These are phyloP conservation scores for Pipistrellus pipistrellus DNA, from an alignment of 2,797 vertebrate species.

Conservation along the genomic window DNA sequence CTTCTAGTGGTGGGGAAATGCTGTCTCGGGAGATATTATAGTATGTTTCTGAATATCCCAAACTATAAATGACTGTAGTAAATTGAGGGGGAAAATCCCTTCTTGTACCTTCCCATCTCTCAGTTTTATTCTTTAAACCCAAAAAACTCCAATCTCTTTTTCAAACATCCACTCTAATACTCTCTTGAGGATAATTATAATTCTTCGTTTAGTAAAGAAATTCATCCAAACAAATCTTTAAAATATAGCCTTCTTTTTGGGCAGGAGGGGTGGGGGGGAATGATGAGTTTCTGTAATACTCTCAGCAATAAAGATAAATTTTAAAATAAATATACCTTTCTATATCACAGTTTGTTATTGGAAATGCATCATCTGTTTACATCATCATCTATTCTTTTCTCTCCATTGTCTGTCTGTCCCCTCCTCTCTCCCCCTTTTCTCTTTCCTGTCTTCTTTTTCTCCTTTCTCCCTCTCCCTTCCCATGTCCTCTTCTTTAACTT, in stretches of 20 bases:
- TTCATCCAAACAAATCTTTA: constrained; percentile 8
- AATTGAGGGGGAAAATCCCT: not conserved
- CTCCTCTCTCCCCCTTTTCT: not conserved
- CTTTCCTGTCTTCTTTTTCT: too few species aligned
- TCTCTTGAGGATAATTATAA: constrained; percentile 20
- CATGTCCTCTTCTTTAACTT: not conserved
- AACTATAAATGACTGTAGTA: not conserved
- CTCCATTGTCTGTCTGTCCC: too few species aligned
- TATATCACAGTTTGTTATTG: not conserved
- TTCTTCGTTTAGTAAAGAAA: constrained; percentile 29
- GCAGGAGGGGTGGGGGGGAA: not conserved
- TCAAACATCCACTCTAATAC: constrained; percentile 1
- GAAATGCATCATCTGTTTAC: not conserved
- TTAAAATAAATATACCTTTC: not conserved
- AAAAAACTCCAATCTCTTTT: not conserved
- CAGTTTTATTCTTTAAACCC: not conserved
- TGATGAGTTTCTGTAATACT: not conserved
- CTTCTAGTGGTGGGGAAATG: not conserved
- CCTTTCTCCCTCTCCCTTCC: not conserved
- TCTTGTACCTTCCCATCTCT: not conserved
- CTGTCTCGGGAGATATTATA: not conserved
- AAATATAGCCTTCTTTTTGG: not conserved
- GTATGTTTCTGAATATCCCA: not conserved
- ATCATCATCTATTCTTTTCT: not conserved
- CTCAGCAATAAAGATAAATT: not conserved